phyloP scores from a whole-genome alignment of 2,113 vertebrate genomes.

The Erythrolamprus reginae region DNA sequence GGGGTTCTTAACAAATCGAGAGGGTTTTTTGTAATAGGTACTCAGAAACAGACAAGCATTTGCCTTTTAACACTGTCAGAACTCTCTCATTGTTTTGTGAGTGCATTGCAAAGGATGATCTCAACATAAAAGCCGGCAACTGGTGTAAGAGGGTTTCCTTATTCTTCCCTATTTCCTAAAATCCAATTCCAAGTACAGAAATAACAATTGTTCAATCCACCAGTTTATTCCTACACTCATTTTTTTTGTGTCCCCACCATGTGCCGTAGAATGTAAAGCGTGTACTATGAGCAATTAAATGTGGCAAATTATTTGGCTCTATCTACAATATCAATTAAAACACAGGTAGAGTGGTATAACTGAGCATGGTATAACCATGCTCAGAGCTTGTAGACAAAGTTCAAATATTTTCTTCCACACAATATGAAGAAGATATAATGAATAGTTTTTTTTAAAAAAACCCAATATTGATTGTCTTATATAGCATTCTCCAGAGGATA shows the following conservation, averaged over 20 bases:
- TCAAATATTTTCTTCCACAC: neutral
- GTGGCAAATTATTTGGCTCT: neutral
- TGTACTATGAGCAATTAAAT: neutral
- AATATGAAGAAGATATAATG: neutral
- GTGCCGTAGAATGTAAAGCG: neutral
- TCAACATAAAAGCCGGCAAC: neutral
- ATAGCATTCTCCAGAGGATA: neutral
- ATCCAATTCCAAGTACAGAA: constrained; percentile 20
- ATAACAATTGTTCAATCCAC: neutral
- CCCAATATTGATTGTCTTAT: neutral
- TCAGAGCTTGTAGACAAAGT: neutral
- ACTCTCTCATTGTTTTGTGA: neutral
- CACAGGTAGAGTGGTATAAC: neutral
- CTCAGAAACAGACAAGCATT: neutral
- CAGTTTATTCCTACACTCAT: neutral
- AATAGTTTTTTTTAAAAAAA: neutral
- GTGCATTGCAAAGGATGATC: neutral
- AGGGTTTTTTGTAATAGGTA: neutral
- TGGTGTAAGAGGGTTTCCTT: neutral
- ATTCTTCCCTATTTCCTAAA: neutral
- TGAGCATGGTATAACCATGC: neutral
- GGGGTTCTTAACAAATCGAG: constrained; percentile 21
- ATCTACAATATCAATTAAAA: neutral
- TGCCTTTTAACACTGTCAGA: neutral
- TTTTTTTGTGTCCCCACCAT: neutral